These are phyloP conservation scores for Cheilosia vernalis DNA, from an alignment of 2,888 invertebrate genomes.

Conservation along the genomic window DNA sequence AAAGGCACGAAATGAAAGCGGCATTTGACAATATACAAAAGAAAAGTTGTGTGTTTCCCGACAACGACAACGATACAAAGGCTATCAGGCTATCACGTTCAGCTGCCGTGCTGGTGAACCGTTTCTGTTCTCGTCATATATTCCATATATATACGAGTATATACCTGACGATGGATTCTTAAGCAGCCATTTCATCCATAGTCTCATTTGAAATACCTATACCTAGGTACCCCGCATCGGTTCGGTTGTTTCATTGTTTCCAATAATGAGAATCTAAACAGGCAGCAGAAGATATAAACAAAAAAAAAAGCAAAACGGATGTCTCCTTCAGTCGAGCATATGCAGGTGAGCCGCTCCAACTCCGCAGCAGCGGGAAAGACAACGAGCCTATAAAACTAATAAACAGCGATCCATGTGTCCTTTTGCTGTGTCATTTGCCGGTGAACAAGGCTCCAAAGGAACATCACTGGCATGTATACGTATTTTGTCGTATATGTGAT, in stretches of 20 bases:
- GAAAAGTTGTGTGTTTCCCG: constrained; percentile 43
- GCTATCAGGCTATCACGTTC: constrained; percentile 26
- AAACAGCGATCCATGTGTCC: constrained; percentile 60
- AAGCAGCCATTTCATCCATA: constrained; percentile 19
- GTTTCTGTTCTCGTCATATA: constrained; percentile 4
- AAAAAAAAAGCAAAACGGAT: constrained; percentile 2
- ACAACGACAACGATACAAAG: constrained; percentile 46
- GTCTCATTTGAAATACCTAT: constrained; percentile 25
- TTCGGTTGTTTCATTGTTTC: constrained; percentile 70
- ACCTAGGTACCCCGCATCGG: constrained; percentile 31
- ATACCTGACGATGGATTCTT: constrained; percentile 21
- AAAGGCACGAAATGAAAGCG: constrained; percentile 65
- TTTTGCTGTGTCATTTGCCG: constrained; percentile 70
- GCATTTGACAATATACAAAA: constrained; percentile 66
- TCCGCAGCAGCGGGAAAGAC: background rate
- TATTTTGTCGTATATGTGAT: background rate
- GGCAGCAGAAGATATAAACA: constrained; percentile 30
- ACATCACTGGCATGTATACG: constrained; percentile 50
- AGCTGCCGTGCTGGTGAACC: constrained; percentile 26
- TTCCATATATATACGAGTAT: background rate
- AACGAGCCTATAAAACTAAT: constrained; percentile 65
- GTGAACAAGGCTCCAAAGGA: constrained; percentile 55
- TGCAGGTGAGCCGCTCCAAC: constrained; percentile 11
- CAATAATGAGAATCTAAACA: constrained; percentile 74
- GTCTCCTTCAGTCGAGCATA: constrained; percentile 24